Conservation (phyloP, 2,888 invertebrate genomes). For the Lampropteryx suffumata region DNA sequence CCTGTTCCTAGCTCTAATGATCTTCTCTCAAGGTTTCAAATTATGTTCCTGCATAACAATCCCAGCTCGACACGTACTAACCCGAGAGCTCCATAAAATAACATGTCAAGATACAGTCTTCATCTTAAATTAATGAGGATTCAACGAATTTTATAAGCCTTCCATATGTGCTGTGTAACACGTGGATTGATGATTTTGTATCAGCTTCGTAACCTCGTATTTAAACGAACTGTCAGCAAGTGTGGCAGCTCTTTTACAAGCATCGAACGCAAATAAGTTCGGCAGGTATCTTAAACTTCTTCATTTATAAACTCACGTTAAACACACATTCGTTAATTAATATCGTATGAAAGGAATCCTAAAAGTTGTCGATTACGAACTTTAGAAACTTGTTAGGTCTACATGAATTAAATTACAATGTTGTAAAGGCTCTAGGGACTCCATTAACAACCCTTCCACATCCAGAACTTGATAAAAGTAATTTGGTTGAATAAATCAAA, state of each 20-base stretch:
- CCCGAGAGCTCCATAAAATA: slow-evolving; percentile 75
- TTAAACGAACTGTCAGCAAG: not conserved
- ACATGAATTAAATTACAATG: slow-evolving; percentile 60
- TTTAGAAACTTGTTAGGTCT: slow-evolving; percentile 51
- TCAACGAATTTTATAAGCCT: slow-evolving; percentile 67
- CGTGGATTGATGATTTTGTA: no score
- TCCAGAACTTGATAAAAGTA: slow-evolving; percentile 60
- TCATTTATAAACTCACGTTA: slow-evolving; percentile 67
- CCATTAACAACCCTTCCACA: slow-evolving; percentile 51
- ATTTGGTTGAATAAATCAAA: slow-evolving; percentile 61
- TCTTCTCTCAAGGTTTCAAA: slow-evolving; percentile 73
- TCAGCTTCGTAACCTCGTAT: no score
- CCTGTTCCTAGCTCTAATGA: slow-evolving; percentile 60
- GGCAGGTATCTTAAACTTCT: slow-evolving; percentile 55
- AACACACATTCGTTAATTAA: slow-evolving; percentile 73
- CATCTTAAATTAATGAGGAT: slow-evolving; percentile 81
- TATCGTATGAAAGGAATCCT: slow-evolving; percentile 73
- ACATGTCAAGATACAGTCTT: slow-evolving; percentile 76
- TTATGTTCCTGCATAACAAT: slow-evolving; percentile 77
- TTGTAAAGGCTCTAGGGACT: slow-evolving; percentile 55
- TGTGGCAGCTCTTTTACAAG: slow-evolving; percentile 23
- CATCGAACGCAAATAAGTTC: slow-evolving; percentile 74
- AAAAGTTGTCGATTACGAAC: slow-evolving; percentile 71
- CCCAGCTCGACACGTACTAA: slow-evolving; percentile 62
- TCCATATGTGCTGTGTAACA: slow-evolving; percentile 3